Evolutionary conservation across 2,888 invertebrate genomes (phyloP), one percentile per base, ranked within the genome.

Genomic region (Acrobeloides nanus): DNA sequence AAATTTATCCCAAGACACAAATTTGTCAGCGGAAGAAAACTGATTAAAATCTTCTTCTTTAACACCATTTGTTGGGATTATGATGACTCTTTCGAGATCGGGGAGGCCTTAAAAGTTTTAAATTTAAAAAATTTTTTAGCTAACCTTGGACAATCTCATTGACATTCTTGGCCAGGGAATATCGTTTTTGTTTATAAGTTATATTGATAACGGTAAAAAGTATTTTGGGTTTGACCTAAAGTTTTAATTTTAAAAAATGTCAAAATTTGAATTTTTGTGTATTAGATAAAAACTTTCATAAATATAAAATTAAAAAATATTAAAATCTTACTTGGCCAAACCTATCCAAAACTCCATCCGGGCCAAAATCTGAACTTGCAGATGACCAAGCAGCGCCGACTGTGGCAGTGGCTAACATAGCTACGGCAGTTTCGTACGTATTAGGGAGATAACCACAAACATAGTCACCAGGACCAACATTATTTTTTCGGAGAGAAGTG

Each of bases 311-410:
- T n/a, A n/a, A n/a, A n/a, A n/a, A n/a, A n/a, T n/a, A n/a, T n/a
- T n/a, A n/a, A n/a, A 45, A 23, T 6, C 24, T 24, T 38, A 65
- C 62, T 51, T 66, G 66, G 26, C 35, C 33, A 39, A 64, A 64
- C 20, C 68, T 46, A 38, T 67, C 68, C 15, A 66, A 50, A 15
- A 68, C 68, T 10, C 66, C 79, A 50, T 75, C 74, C 21, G 76
- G 75, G 50, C 80, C 80, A 66, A 80, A 80, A 61, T 80, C 80
- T 2, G 80, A 79, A 2, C 79, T 79, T 1, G 80, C 77, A 5
- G 77, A 77, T 41, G 78, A 78, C 80, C 80, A 81, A 0, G 78
- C 73, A 3, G 79, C 80, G 24, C 81, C 81, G 18, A 80, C 68
- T 51, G 78, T 76, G 1, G 79, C 75, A 5, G 78, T 74, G 10